Conservation (phyloP, 1,140 invertebrate genomes). For the Drosophila serrata region DNA sequence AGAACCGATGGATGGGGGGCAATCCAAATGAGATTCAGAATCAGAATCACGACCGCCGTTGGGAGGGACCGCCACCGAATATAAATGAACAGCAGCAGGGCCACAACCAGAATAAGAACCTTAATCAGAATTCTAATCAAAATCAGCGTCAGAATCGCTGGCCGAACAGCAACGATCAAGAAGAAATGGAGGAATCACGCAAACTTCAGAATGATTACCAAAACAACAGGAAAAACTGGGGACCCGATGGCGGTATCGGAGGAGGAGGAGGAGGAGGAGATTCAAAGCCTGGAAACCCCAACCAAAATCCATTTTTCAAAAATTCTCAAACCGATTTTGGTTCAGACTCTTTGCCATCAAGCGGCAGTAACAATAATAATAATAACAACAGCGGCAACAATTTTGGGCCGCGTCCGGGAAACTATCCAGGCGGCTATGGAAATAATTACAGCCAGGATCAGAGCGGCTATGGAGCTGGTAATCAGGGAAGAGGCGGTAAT, state of each 20-base stretch:
- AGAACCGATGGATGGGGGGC: slow-evolving; percentile 18
- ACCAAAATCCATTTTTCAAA: slow-evolving; percentile 8
- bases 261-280: slow-evolving; percentile 1
- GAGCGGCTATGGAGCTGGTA: background rate
- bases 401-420: slow-evolving; percentile 9
- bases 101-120: background rate
- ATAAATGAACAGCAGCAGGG: slow-evolving; percentile 11
- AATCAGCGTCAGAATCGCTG: slow-evolving; percentile 38
- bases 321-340: slow-evolving; percentile 1
- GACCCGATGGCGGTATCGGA: background rate
- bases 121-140: background rate
- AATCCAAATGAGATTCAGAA: background rate
- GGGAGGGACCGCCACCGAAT: slow-evolving; percentile 28
- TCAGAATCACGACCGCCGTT: slow-evolving; percentile 11
- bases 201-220: slow-evolving; percentile 13
- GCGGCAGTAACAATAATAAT: background rate
- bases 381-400: background rate
- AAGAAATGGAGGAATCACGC: slow-evolving; percentile 9
- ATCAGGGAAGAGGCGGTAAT: slow-evolving; percentile 10
- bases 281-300: background rate
- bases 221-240: slow-evolving; percentile 25
- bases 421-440: background rate
- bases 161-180: slow-evolving; percentile 25
- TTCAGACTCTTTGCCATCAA: background rate
- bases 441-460: slow-evolving; percentile 17